These are phyloP conservation scores for Corvus cornix DNA, from an alignment of 2,113 vertebrate genomes.

Conservation along the genomic window DNA sequence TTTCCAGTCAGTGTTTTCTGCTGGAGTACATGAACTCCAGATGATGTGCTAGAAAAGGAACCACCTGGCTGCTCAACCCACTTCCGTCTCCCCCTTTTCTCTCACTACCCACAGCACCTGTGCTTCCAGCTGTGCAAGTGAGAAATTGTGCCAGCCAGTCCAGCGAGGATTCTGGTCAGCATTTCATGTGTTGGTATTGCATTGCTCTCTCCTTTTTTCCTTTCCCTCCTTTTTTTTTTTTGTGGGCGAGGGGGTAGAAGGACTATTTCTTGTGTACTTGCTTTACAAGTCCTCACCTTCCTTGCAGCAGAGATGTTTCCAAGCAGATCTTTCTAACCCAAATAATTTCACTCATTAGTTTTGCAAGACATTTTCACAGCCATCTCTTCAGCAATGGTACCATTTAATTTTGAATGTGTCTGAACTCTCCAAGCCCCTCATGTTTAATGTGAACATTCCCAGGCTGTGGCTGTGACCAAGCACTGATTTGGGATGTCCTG, in stretches of 20 bases:
- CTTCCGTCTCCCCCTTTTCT: not conserved
- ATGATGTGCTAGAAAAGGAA: not conserved
- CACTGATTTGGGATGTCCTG: not conserved
- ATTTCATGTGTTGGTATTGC: not conserved
- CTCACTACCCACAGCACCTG: not conserved
- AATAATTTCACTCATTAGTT: not conserved
- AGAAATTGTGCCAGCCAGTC: not conserved
- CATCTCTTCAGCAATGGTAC: not conserved
- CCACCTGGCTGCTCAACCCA: not conserved
- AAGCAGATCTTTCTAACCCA: not conserved
- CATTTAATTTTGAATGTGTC: not conserved
- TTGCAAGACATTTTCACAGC: not conserved
- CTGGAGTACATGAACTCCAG: not conserved
- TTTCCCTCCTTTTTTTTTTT: not conserved
- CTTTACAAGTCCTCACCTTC: not conserved
- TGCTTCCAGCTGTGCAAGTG: not conserved
- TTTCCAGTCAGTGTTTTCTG: not conserved
- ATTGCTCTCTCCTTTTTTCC: rapidly evolving
- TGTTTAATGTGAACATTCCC: not conserved
- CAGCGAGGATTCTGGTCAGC: not conserved
- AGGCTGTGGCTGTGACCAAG: not conserved
- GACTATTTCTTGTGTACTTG: not conserved
- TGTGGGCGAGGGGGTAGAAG: rapidly evolving
- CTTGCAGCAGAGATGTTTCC: not conserved
- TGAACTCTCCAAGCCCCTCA: not conserved